These are phyloP conservation scores for Petrocephalus microphthalmus DNA, from an alignment of 2,113 vertebrate genomes.

Conservation along the genomic window DNA sequence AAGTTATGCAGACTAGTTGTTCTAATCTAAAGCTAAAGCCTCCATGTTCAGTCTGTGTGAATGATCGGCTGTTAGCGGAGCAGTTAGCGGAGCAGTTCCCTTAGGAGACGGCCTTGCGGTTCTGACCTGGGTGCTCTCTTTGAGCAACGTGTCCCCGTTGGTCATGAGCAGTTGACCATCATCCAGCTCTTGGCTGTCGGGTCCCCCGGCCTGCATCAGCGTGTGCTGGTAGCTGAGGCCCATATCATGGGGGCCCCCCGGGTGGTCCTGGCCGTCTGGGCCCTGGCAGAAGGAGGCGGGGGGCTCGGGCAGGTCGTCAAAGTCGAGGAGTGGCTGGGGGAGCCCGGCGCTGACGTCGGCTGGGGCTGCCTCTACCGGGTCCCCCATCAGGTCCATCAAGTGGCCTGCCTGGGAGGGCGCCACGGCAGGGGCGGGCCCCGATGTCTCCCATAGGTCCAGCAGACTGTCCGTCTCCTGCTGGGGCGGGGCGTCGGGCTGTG, in stretches of 20 bases:
- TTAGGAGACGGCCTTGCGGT: background rate
- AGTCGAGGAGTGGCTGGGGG: constrained; percentile 75
- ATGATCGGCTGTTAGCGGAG: background rate
- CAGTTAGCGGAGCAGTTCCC: background rate
- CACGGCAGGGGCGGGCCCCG: constrained; percentile 30
- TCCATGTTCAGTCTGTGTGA: background rate
- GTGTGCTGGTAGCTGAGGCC: constrained; percentile 75
- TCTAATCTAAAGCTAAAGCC: background rate
- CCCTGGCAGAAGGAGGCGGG: constrained; percentile 69
- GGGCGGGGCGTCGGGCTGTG: constrained; percentile 24
- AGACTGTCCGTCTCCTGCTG: constrained; percentile 57
- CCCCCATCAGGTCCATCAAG: constrained; percentile 59
- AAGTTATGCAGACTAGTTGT: background rate
- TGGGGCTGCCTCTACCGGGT: constrained; percentile 15
- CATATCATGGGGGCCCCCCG: constrained; percentile 61
- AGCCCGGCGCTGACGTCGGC: constrained; percentile 36
- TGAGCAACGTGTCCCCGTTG: constrained; percentile 84
- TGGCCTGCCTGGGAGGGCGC: constrained; percentile 46
- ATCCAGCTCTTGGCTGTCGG: constrained; percentile 47
- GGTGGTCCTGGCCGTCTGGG: constrained; percentile 57
- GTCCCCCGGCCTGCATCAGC: constrained; percentile 64
- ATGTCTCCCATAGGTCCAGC: constrained; percentile 78
- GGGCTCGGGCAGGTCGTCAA: constrained; percentile 80
- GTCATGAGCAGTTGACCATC: constrained; percentile 79
- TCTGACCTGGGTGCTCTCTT: constrained; percentile 79